phyloP scores from a whole-genome alignment of 2,797 vertebrate genomes.

The Diplodus puntazzo region DNA sequence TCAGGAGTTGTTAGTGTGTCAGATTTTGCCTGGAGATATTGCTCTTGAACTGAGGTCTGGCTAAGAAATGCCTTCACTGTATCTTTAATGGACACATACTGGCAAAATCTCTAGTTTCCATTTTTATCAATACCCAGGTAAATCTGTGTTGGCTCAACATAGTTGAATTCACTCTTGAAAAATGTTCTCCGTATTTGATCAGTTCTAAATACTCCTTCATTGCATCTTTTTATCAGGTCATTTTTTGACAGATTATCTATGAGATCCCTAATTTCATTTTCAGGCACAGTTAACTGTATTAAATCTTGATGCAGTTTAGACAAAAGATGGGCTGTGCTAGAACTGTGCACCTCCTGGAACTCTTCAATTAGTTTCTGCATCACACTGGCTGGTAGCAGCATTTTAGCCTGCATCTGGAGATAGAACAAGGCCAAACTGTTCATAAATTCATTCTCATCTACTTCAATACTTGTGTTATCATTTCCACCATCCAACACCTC shows the following conservation, averaged over 20 bases:
- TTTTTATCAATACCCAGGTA: too few relatives aligned
- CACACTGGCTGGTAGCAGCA: neutral
- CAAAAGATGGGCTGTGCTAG: neutral
- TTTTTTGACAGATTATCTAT: neutral
- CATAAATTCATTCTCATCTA: too few relatives aligned
- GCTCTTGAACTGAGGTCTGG: too few relatives aligned
- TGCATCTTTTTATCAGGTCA: neutral
- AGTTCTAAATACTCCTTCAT: neutral
- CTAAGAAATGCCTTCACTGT: too few relatives aligned
- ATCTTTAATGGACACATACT: too few relatives aligned
- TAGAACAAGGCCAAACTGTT: neutral
- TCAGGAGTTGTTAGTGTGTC: too few relatives aligned
- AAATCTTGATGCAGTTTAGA: neutral
- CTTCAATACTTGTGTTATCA: too few relatives aligned
- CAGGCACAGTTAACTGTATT: neutral
- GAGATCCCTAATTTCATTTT: neutral
- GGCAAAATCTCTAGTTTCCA: too few relatives aligned
- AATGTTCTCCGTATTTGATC: neutral
- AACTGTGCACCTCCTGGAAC: neutral
- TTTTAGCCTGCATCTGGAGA: slow-evolving; percentile 1
- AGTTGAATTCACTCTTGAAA: neutral
- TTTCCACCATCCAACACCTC: too few relatives aligned
- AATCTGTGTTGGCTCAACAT: neutral
- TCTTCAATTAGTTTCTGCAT: neutral
- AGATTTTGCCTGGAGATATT: too few relatives aligned